Base-by-base conservation (phyloP, 2,113 vertebrate species). In the Boulengeromyrus knoepffleri region DNA sequence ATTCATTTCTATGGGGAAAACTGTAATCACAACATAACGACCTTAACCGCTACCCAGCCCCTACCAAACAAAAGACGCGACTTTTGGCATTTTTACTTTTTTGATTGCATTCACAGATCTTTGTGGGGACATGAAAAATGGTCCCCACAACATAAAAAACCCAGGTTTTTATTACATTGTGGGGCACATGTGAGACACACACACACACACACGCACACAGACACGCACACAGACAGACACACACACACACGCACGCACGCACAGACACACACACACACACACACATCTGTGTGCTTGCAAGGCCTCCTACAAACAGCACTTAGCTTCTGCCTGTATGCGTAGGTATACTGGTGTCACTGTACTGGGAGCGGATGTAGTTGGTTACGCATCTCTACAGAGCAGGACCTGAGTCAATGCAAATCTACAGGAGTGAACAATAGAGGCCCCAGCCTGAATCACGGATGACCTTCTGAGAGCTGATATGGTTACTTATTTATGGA, bases 371-470 rank as follows among this genome's bases (percentile, higher is more conserved):
- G 24, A 47, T 85, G 45, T 21, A 47, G 88, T 31, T 66, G 31
- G 24, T 36, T 21, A 88, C 12, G 36, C 87, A 90, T 21, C 21
- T 77, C 90, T 90, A 90, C 83, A 31, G 39, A 89, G 90, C 88
- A 90, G 91, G 93, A 92, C 95, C 94, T 94, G 94, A 95, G 95
- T 96, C 94, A 95, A 92, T 90, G 89, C 84, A 87, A 4, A 85
- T 46, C 53, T 39, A 21, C 58, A 49, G 46, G 45, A 85, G 39
- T 47, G 83, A 85, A 85, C 39, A 47, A 85, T 19, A 47, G 80
- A 45, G 80, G 45, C 5, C 42, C 36, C 1, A 0, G 21, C 45
- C 21, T 27, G 83, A 85, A 45, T 47, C 83, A 46, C 2, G 83
- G 19, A 47, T 4, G 83, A 12, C 39, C 45, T 85, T 46, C 45